These are phyloP conservation scores for Oncorhynchus nerka DNA, from an alignment of 2,113 vertebrate species.

Conservation along the genomic window DNA sequence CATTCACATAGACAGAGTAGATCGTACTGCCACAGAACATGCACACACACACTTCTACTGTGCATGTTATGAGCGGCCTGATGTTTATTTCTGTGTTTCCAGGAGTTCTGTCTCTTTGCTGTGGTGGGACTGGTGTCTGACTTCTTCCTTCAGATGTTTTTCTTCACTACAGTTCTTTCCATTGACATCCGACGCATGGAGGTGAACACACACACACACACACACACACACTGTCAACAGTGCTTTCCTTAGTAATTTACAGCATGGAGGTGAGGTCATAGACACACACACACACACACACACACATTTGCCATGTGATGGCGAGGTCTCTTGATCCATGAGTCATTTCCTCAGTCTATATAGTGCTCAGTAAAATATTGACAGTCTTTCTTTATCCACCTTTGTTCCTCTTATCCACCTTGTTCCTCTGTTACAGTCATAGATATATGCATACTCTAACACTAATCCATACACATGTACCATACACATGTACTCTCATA, in stretches of 20 bases:
- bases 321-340: no score
- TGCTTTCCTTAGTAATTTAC: slow-evolving; percentile 30
- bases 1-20: background rate
- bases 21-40: background rate
- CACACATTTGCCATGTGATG: no score
- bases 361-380: no score
- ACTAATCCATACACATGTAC: background rate
- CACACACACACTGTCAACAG: background rate
- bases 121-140: slow-evolving; percentile 96
- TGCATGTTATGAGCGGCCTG: no score
- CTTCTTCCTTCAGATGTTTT: slow-evolving; percentile 99
- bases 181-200: slow-evolving; percentile 86
- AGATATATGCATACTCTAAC: background rate
- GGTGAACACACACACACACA: background rate
- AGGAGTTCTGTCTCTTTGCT: slow-evolving; percentile 98
- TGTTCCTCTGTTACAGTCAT: background rate
- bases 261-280: no score
- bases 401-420: no score
- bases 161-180: slow-evolving; percentile 95
- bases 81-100: background rate
- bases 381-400: no score
- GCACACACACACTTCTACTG: background rate
- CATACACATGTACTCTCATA: background rate
- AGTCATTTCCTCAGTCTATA: no score
- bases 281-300: background rate